These are phyloP conservation scores for Fratercula arctica DNA, from an alignment of 2,797 vertebrate species.

Conservation along the genomic window DNA sequence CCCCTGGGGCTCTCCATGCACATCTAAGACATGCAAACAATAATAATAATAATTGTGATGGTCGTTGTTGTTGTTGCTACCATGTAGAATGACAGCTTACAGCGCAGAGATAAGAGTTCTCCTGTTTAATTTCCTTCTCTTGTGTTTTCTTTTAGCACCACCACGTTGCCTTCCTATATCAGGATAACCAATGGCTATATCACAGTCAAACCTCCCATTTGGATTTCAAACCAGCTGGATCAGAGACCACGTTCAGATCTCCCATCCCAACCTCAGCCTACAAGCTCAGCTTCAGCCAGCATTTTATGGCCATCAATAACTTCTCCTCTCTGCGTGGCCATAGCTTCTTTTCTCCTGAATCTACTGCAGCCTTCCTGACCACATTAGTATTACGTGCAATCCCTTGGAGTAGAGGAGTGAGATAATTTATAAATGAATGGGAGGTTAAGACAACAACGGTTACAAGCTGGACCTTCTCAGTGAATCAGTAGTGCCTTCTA, in stretches of 20 bases:
- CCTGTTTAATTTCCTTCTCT: slow-evolving; percentile 6
- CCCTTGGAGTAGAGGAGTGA: slow-evolving; percentile 47
- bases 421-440: slow-evolving; percentile 50
- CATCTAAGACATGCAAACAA: background rate
- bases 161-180: slow-evolving; percentile 81
- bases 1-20: background rate
- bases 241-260: slow-evolving; percentile 33
- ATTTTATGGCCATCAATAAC: slow-evolving; percentile 8
- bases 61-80: background rate
- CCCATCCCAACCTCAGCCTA: slow-evolving; percentile 31
- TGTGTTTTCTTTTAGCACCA: slow-evolving; percentile 78
- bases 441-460: slow-evolving; percentile 46
- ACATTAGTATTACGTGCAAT: background rate
- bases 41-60: background rate
- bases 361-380: slow-evolving; percentile 78
- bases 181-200: slow-evolving; percentile 87
- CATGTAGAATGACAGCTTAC: background rate
- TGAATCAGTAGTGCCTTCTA: slow-evolving; percentile 69
- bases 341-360: slow-evolving; percentile 66
- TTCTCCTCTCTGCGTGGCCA: slow-evolving; percentile 52
- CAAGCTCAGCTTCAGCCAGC: slow-evolving; percentile 39
- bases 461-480: slow-evolving; percentile 58
- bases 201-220: slow-evolving; percentile 84
- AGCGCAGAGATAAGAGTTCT: background rate
- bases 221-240: slow-evolving; percentile 81